These are phyloP conservation scores for Zaprionus capensis DNA, from an alignment of 1,140 invertebrate genomes.

Conservation along the genomic window DNA sequence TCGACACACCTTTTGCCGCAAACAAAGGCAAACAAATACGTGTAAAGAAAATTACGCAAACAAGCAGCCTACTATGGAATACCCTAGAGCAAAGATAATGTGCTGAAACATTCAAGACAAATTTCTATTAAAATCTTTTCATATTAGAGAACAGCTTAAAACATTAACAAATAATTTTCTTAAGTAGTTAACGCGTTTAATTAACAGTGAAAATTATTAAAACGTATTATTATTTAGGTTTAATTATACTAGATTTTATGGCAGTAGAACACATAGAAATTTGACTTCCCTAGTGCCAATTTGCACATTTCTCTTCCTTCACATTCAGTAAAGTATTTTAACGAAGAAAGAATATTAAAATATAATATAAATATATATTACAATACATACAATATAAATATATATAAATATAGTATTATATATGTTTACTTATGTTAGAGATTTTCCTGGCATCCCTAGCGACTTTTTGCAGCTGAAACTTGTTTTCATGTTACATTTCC, in stretches of 20 bases:
- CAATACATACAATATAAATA: no score
- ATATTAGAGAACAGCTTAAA: not conserved
- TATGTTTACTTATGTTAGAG: no score
- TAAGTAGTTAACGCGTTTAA: not conserved
- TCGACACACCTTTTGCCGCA: slow-evolving; percentile 39
- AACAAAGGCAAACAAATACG: slow-evolving; percentile 39
- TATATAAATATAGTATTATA: no score
- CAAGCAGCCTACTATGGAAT: not conserved
- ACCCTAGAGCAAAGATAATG: not conserved
- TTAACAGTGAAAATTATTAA: not conserved
- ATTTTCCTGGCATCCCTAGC: not conserved
- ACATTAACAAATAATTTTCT: not conserved
- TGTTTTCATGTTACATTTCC: not conserved
- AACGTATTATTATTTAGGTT: fast-evolving
- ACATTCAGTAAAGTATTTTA: no score
- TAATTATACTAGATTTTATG: not conserved
- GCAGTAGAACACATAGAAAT: not conserved
- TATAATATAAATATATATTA: no score
- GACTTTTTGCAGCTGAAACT: not conserved
- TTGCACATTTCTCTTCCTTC: no score
- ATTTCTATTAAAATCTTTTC: not conserved
- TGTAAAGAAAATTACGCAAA: slow-evolving; percentile 1
- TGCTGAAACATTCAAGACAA: not conserved
- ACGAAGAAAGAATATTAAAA: no score
- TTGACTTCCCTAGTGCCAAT: not conserved